Evolutionary conservation across 2,888 invertebrate species (phyloP), one percentile per base, ranked within the genome.

Genomic region (Trilocha varians): DNA sequence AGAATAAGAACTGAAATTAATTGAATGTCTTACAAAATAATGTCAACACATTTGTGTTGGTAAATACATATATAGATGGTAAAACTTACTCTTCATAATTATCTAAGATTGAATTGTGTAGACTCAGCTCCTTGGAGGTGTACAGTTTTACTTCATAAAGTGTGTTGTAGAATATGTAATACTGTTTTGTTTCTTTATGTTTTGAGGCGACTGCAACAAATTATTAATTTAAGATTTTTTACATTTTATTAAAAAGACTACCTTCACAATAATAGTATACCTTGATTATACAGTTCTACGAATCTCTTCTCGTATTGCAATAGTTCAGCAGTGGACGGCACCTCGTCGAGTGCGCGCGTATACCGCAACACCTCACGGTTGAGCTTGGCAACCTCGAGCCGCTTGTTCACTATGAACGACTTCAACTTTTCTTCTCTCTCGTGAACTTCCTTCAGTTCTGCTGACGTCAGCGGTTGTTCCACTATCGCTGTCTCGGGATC

Each of bases 151-250:
- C 95, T 79, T 98, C 98, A 70, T 96, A 93, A 41, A 98, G 85
- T 2, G 97, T 97, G 74, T 99, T 99, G 79, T 97, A 97, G 47
- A 98, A 88, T 34, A 96, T 96, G 73, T 95, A 99, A 86, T 96
- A 98, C 87, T 98, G 97, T 76, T 98, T 98, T 0, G 98, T 98
- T 88, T 99, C 98, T 69, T 94, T 93, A 72, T 98, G 97, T 63
- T 96, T 98, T 17, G 94, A 93, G 48, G 97, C 93, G 65, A 99
- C 97, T 97, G 79, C 46, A 89, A 74, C 35, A 18, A 39, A 25
- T 5, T 4, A 5, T 11, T 9, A 9, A 11, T 25, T 25, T 25
- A 6, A 1, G 2, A n/a, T n/a, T n/a, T n/a, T n/a, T n/a, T n/a
- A n/a, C n/a, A n/a, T n/a, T n/a, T n/a, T n/a, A n/a, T n/a, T n/a